Conservation (phyloP, 2,888 invertebrate species). For the Dinocampus coccinellae region DNA sequence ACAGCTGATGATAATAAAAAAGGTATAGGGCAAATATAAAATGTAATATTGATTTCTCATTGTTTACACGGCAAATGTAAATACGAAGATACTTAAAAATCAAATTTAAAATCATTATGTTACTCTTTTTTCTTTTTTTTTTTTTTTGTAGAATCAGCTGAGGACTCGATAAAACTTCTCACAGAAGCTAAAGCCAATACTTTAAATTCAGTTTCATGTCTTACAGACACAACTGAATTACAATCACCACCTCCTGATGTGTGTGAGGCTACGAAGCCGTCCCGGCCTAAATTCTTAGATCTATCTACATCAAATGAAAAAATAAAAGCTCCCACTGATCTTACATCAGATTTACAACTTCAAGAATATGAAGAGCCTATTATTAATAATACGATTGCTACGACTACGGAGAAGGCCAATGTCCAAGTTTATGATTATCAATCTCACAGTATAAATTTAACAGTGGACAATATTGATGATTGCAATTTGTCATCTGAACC, state of each 20-base stretch:
- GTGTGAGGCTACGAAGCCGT: constrained; percentile 64
- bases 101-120: neutral
- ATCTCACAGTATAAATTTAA: constrained; percentile 60
- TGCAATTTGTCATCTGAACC: constrained; percentile 72
- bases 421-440: constrained; percentile 67
- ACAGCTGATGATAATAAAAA: constrained; percentile 57
- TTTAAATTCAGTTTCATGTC: neutral
- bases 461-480: constrained; percentile 62
- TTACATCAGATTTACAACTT: constrained; percentile 73
- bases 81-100: neutral
- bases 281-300: constrained; percentile 76
- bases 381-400: neutral
- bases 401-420: constrained; percentile 46
- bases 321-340: constrained; percentile 68
- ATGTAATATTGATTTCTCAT: too few species aligned
- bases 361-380: neutral
- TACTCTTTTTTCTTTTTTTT: too few species aligned
- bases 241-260: constrained; percentile 53
- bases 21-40: constrained; percentile 47
- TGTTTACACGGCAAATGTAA: neutral
- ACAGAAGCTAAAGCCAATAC: neutral
- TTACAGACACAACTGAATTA: constrained; percentile 41
- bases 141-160: neutral
- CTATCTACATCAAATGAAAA: constrained; percentile 76
- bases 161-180: neutral